phyloP scores from a whole-genome alignment of 2,797 vertebrate species.

The Parotocinclus haroldoi region DNA sequence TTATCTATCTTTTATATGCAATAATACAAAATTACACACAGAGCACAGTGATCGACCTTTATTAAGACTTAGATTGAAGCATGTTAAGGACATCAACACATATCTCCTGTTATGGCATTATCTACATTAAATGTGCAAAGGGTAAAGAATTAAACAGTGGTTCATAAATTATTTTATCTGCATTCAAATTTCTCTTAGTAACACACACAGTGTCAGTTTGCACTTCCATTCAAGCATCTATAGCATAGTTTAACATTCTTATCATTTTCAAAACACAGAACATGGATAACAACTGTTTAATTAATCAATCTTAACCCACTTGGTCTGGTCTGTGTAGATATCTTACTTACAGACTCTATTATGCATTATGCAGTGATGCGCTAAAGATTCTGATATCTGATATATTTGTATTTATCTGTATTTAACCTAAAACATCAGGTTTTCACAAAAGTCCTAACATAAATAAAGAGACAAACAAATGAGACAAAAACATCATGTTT shows the following conservation, averaged over 20 bases:
- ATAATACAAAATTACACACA: background rate
- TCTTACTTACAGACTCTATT: background rate
- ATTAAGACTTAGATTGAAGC: slow-evolving; percentile 54
- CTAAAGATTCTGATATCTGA: no score
- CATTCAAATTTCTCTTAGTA: slow-evolving; percentile 2
- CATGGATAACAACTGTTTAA: slow-evolving; percentile 8
- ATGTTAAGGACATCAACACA: slow-evolving; percentile 6
- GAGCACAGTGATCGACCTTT: slow-evolving; percentile 62
- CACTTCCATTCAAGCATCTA: background rate
- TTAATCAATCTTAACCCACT: background rate
- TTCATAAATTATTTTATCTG: slow-evolving; percentile 20
- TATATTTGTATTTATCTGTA: no score
- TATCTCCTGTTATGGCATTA: slow-evolving; percentile 7
- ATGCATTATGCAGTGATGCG: no score
- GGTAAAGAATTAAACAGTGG: slow-evolving; percentile 30
- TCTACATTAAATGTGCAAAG: slow-evolving; percentile 57
- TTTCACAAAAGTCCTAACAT: no score
- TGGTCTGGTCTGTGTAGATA: background rate
- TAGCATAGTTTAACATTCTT: slow-evolving; percentile 8
- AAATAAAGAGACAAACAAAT: no score
- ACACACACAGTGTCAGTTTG: slow-evolving; percentile 13
- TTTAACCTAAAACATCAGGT: no score
- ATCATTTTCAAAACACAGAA: slow-evolving; percentile 20
- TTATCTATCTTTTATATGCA: background rate
- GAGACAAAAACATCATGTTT: no score